phyloP scores from a whole-genome alignment of 1,140 invertebrate species.

The Macrostomum lignano region DNA sequence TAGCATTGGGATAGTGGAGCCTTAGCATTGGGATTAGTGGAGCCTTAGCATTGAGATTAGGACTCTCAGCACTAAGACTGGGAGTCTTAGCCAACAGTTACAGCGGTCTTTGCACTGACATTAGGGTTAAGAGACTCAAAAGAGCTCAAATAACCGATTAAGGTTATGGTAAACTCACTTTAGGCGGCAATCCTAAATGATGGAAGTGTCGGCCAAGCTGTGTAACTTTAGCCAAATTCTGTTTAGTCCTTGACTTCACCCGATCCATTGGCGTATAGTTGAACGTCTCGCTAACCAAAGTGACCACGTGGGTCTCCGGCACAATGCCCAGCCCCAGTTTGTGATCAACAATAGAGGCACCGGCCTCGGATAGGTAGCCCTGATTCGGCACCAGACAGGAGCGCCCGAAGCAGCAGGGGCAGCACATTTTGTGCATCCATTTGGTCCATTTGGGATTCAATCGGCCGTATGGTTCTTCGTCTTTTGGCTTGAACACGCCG shows the following conservation, averaged over 20 bases:
- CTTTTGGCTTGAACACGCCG: constrained; percentile 90
- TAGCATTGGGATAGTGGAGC: no score
- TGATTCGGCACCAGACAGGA: constrained; percentile 93
- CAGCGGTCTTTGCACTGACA: no score
- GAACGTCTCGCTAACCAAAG: constrained; percentile 81
- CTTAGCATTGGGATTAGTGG: no score
- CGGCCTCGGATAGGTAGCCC: constrained; percentile 87
- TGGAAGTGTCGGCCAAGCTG: constrained; percentile 64
- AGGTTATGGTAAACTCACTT: no score
- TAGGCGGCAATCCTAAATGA: constrained; percentile 71
- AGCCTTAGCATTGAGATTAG: no score
- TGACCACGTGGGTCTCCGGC: constrained; percentile 63
- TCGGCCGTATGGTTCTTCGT: constrained; percentile 90
- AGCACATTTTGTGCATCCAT: constrained; percentile 94
- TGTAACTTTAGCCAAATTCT: constrained; percentile 72
- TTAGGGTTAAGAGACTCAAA: no score
- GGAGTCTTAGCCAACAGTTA: no score
- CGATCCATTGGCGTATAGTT: constrained; percentile 83
- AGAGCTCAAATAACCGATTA: no score
- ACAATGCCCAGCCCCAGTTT: constrained; percentile 80
- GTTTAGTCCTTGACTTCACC: constrained; percentile 72
- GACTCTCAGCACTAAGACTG: no score
- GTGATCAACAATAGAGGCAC: constrained; percentile 77
- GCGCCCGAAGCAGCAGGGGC: constrained; percentile 92
- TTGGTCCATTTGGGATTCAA: constrained; percentile 99